Percentiles rank a stretch among this genome's conserved stretches.
phyloP scores from a whole-genome alignment of 2,113 vertebrate genomes.

The Reinhardtius hippoglossoides region DNA sequence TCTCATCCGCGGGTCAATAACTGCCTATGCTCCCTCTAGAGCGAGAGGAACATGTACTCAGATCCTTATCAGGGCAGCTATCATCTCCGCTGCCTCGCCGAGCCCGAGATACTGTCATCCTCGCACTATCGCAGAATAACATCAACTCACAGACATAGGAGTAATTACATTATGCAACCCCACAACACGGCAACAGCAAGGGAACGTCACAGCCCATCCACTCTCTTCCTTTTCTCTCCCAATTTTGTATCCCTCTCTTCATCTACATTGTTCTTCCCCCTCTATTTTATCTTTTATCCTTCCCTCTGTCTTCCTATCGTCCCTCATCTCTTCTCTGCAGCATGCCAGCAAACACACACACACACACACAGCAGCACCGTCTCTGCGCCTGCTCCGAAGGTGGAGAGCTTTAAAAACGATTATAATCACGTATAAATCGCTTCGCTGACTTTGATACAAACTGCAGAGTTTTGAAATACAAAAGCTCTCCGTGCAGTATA shows the following conservation, averaged over 20 bases:
- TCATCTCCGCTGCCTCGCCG: slow-evolving; percentile 78
- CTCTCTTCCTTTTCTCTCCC: slow-evolving; percentile 3
- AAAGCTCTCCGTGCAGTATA: slow-evolving; percentile 33
- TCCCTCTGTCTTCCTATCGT: slow-evolving; percentile 1
- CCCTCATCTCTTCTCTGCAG: slow-evolving; percentile 28
- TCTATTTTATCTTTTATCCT: slow-evolving; percentile 4
- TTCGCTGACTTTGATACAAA: slow-evolving; percentile 70
- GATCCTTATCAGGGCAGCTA: slow-evolving; percentile 86
- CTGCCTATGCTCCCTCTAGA: slow-evolving; percentile 76
- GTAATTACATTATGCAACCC: slow-evolving; percentile 83
- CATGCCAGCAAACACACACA: not conserved
- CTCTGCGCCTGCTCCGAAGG: slow-evolving; percentile 70
- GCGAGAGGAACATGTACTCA: slow-evolving; percentile 81
- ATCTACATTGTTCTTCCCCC: slow-evolving; percentile 6
- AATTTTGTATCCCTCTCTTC: not conserved
- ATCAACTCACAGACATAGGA: slow-evolving; percentile 80
- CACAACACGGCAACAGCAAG: slow-evolving; percentile 75
- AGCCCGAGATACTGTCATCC: slow-evolving; percentile 73
- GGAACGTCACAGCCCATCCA: slow-evolving; percentile 42
- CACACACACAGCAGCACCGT: slow-evolving; percentile 7
- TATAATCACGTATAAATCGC: slow-evolving; percentile 75
- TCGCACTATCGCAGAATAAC: slow-evolving; percentile 75
- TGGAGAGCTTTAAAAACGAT: slow-evolving; percentile 75
- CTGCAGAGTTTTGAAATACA: slow-evolving; percentile 50
- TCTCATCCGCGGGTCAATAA: slow-evolving; percentile 82